Conservation (phyloP, 1,140 invertebrate genomes). For the Callitettix versicolor region DNA sequence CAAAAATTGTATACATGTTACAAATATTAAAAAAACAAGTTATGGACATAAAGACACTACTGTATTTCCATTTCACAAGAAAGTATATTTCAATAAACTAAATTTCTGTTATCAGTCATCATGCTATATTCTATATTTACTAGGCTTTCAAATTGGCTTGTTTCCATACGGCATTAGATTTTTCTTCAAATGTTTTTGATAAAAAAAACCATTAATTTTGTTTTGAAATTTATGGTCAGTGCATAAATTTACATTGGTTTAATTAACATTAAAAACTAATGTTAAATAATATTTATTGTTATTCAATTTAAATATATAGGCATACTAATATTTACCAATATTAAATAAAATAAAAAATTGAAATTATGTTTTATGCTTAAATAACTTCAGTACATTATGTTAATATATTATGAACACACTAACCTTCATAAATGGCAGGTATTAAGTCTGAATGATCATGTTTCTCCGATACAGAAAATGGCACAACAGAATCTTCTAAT, state of each 20-base stretch:
- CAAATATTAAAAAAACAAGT: not conserved
- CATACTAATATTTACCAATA: too few species aligned
- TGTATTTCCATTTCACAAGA: too few species aligned
- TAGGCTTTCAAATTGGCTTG: too few species aligned
- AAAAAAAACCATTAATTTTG: too few species aligned
- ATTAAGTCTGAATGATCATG: slow-evolving; percentile 58
- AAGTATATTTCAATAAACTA: not conserved
- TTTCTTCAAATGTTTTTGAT: too few species aligned
- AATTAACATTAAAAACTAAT: too few species aligned
- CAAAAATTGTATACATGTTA: slow-evolving; percentile 7
- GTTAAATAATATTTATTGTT: too few species aligned
- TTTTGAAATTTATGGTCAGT: too few species aligned
- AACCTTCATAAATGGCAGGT: slow-evolving; percentile 62
- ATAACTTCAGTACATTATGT: not conserved
- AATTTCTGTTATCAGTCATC: not conserved
- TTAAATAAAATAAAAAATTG: not conserved
- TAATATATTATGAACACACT: not conserved
- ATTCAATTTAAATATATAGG: too few species aligned
- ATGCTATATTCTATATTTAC: not conserved
- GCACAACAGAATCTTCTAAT: not conserved
- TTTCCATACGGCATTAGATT: too few species aligned
- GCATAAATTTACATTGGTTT: too few species aligned
- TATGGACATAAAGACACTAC: not conserved
- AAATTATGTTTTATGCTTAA: not conserved
- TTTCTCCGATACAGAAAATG: slow-evolving; percentile 36